Base-by-base conservation (phyloP, 2,888 invertebrate species). In the Microdon myrmicae region DNA sequence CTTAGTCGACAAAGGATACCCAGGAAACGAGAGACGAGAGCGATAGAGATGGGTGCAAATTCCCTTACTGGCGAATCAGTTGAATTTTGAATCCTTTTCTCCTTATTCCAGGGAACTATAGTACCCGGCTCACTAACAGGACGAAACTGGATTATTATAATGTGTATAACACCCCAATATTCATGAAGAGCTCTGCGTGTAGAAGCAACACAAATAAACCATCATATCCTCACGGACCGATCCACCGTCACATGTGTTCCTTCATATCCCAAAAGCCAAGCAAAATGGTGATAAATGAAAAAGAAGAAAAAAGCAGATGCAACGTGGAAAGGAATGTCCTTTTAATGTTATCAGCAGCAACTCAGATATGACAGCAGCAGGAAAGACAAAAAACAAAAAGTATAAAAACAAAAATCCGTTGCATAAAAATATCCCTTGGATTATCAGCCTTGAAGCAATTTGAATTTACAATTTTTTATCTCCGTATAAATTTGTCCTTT, bases 151-250 rank as follows among this genome's bases (percentile, higher is more conserved):
- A 58, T 64, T 64, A 64, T 51, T 47, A 58, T 64, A 64, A 64
- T 64, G 51, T 47, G 53, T 51, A 64, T 64, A 64, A 43, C 58
- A 64, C 58, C 58, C 51, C 58, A 58, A 58, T 58, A 53, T 64
- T 64, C 64, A 61, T 55, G 61, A 61, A 61, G 61, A 55, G 61
- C 49, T 55, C 55, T 60, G 44, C 60, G 55, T 61, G 49, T 39
- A 25, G 45, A 22, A 29, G n/a, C n/a, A n/a, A 37, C 43, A 19
- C 43, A 41, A 22, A 37, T 12, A 29, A n/a, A n/a, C n/a, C n/a
- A n/a, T n/a, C n/a, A n/a, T n/a, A 41, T 19, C 12, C 9, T 41
- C 14, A 37, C 20, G 8, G 8, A 9, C 37, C 22, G 29, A 13
- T 17, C 9, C 22, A 9, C 20, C 9, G 5, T 14, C 23, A 10